Base-by-base conservation (phyloP, 1,140 invertebrate genomes). In the Wiebesia pumilae region DNA sequence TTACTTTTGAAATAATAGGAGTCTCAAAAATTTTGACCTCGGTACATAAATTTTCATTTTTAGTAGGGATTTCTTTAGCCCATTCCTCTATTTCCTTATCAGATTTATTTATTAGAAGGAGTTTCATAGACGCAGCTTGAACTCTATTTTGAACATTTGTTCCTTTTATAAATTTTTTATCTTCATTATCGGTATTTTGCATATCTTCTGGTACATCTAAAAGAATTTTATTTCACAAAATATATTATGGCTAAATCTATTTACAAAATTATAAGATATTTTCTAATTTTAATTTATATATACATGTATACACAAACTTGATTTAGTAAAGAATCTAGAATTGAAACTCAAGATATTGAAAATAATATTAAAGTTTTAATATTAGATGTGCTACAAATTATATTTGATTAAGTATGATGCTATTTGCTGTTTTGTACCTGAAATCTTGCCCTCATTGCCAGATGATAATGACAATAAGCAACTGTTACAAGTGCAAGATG, bases 1-100 rank as follows among this genome's bases (percentile, higher is more conserved):
- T 27, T 27, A 67, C 40, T 65, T 80, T 83, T 58, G 77, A 71
- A 16, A 80, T 51, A 58, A 69, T 83, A 19, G 85, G 81, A 30
- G 85, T 79, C 4, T 87, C 85, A n/a, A 62, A 33, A 40, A 87
- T 87, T 9, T 47, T 73, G 12, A 14, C 16, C 33, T 87, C 86
- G 0, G n/a, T 21, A 51, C 19, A 35, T 6, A 4, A 1, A 19
- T 75, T 87, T 9, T 87, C 81, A 51, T 81, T 58, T 30, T 84
- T 87, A 9, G 38, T 67, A 33, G 86, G 78, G 12, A 65, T 84
- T 81, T 87, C 82, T 75, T 81, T 81, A 3, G 62, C 24, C 21
- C 21, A 30, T 0, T 84, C n/a, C 12, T 24, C 24, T 7, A 87
- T 30, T 67, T 84, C 69, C 51, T 84, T 0, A 6, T 87, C 67